Conservation (phyloP, 2,797 vertebrate species). For the Huso huso region DNA sequence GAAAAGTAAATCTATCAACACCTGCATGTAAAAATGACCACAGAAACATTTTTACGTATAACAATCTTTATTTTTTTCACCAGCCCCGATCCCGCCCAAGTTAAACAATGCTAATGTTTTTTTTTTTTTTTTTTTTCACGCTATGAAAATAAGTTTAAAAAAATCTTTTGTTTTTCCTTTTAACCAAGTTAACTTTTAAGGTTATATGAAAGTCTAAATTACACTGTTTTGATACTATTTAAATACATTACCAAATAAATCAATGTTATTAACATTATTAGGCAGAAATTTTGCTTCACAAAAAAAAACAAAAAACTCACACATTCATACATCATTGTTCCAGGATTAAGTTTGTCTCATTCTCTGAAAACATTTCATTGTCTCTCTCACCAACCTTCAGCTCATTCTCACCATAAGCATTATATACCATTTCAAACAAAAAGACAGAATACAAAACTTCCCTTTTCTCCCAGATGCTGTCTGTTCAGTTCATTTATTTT, state of each 20-base stretch:
- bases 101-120: conserved; percentile 43
- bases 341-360: conserved; percentile 31
- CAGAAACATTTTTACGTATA: conserved; percentile 39
- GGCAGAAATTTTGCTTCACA: conserved; percentile 39
- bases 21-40: conserved; percentile 31
- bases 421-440: conserved; percentile 18
- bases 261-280: conserved; percentile 36
- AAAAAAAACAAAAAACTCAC: conserved; percentile 24
- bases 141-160: conserved; percentile 52
- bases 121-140: conserved; percentile 37
- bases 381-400: conserved; percentile 24
- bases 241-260: conserved; percentile 49
- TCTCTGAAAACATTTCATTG: conserved; percentile 25
- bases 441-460: background rate
- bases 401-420: conserved; percentile 24
- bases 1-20: conserved; percentile 7
- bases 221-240: conserved; percentile 49
- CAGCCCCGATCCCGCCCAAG: conserved; percentile 50
- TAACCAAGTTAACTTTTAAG: conserved; percentile 53
- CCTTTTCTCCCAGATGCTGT: conserved; percentile 14
- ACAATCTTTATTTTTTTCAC: conserved; percentile 60
- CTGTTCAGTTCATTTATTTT: conserved; percentile 38
- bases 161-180: conserved; percentile 28
- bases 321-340: conserved; percentile 40
- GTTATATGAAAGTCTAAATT: conserved; percentile 59